phyloP scores from a whole-genome alignment of 2,888 invertebrate species.

The Clostera curtula region DNA sequence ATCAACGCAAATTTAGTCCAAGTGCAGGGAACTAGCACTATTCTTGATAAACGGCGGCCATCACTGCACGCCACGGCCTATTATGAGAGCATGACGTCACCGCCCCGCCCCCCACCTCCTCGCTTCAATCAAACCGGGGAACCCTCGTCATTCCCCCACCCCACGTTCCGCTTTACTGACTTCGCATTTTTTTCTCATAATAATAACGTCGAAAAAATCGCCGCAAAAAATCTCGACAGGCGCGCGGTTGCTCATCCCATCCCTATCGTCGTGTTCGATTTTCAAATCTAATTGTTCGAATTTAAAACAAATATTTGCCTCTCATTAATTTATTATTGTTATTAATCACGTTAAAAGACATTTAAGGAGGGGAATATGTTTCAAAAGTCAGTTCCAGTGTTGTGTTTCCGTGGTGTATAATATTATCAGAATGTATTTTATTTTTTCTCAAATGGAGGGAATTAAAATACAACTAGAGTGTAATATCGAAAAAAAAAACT shows the following conservation, averaged over 20 bases:
- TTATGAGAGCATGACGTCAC: constrained; percentile 74
- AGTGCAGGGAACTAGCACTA: constrained; percentile 58
- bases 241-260: constrained; percentile 55
- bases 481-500: no score
- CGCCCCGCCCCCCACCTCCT: constrained; percentile 70
- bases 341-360: no score
- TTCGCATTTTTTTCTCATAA: constrained; percentile 73
- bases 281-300: constrained; percentile 43
- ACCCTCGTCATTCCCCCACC: constrained; percentile 74
- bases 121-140: constrained; percentile 71
- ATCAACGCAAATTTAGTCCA: constrained; percentile 44
- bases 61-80: constrained; percentile 72
- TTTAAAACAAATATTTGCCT: constrained; percentile 36
- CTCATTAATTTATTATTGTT: constrained; percentile 7
- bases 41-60: constrained; percentile 72
- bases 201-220: constrained; percentile 74
- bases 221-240: constrained; percentile 72
- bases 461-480: no score
- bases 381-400: no score
- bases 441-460: no score
- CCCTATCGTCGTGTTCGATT: constrained; percentile 54
- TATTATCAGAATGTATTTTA: no score
- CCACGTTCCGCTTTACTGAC: constrained; percentile 71
- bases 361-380: no score
- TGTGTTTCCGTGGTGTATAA: no score